phyloP scores from a whole-genome alignment of 2,888 invertebrate genomes.

The Heliconius charithonia region DNA sequence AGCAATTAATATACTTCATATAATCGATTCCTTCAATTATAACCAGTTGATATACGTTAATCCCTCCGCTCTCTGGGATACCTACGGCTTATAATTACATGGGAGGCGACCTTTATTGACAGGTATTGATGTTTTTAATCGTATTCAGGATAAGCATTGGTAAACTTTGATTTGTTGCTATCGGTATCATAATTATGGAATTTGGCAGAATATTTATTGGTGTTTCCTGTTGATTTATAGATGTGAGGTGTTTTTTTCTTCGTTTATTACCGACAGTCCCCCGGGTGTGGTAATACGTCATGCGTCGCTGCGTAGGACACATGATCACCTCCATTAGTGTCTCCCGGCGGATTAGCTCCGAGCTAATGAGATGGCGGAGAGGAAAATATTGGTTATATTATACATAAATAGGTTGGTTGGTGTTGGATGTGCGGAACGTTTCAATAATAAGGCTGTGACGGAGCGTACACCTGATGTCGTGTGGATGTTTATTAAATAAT shows the following conservation, averaged over 20 bases:
- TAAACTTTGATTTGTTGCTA: conserved; percentile 80
- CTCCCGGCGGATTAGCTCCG: conserved; percentile 80
- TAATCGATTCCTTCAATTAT: conserved; percentile 84
- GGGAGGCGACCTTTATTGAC: conserved; percentile 83
- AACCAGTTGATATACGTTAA: conserved; percentile 82
- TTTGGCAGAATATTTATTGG: conserved; percentile 81
- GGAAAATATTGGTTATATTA: conserved; percentile 77
- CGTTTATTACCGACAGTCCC: conserved; percentile 73
- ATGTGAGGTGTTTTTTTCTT: conserved; percentile 56
- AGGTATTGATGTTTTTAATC: conserved; percentile 84
- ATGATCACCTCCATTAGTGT: conserved; percentile 80
- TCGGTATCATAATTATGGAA: conserved; percentile 70
- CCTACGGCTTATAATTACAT: conserved; percentile 82
- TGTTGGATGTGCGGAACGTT: conserved; percentile 53
- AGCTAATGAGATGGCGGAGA: conserved; percentile 80
- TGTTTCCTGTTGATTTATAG: conserved; percentile 80
- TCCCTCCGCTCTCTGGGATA: conserved; percentile 80
- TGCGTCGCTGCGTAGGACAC: conserved; percentile 77
- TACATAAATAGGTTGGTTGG: neutral
- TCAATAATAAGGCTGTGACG: conserved; percentile 75
- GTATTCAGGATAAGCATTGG: conserved; percentile 83
- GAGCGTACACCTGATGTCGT: conserved; percentile 55
- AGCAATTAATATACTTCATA: conserved; percentile 83
- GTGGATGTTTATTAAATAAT: neutral
- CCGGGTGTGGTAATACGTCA: conserved; percentile 77